phyloP scores from a whole-genome alignment of 2,113 vertebrate genomes.

The Spilogale gracilis region DNA sequence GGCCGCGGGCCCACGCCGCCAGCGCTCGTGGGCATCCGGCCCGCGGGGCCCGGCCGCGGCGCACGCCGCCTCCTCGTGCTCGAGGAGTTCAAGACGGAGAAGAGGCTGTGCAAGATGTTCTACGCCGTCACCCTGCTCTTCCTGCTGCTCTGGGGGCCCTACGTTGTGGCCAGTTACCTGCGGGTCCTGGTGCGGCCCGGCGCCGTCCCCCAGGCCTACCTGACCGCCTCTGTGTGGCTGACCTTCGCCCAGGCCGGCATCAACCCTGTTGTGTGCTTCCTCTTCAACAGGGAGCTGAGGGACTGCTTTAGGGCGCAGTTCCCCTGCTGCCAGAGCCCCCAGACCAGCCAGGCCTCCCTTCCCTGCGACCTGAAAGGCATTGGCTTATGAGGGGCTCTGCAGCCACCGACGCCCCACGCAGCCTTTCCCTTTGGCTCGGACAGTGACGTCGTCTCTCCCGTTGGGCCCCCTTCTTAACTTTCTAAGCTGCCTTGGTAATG shows the following conservation, averaged over 20 bases:
- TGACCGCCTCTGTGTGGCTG: slow-evolving; percentile 97
- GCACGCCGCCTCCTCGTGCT: slow-evolving; percentile 96
- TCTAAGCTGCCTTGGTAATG: slow-evolving; percentile 71
- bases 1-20: slow-evolving; percentile 96
- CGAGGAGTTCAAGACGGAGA: slow-evolving; percentile 98
- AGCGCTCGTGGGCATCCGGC: slow-evolving; percentile 96
- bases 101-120: slow-evolving; percentile 98
- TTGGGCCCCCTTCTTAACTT: background rate
- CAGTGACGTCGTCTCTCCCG: background rate
- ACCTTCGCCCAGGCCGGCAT: slow-evolving; percentile 97
- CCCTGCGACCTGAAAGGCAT: slow-evolving; percentile 92
- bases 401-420: fast-evolving
- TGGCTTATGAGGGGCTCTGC: slow-evolving; percentile 75
- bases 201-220: slow-evolving; percentile 93
- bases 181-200: slow-evolving; percentile 94
- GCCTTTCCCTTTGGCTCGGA: background rate
- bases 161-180: slow-evolving; percentile 96
- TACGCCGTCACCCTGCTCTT: slow-evolving; percentile 97
- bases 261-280: slow-evolving; percentile 96
- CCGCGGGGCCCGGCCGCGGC: slow-evolving; percentile 92
- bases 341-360: slow-evolving; percentile 93
- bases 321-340: slow-evolving; percentile 93
- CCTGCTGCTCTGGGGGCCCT: slow-evolving; percentile 96
- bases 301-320: slow-evolving; percentile 94
- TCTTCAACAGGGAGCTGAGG: slow-evolving; percentile 97